Evolutionary conservation across 2,113 vertebrate genomes (phyloP).

Genomic region (Trogon surrucura): DNA sequence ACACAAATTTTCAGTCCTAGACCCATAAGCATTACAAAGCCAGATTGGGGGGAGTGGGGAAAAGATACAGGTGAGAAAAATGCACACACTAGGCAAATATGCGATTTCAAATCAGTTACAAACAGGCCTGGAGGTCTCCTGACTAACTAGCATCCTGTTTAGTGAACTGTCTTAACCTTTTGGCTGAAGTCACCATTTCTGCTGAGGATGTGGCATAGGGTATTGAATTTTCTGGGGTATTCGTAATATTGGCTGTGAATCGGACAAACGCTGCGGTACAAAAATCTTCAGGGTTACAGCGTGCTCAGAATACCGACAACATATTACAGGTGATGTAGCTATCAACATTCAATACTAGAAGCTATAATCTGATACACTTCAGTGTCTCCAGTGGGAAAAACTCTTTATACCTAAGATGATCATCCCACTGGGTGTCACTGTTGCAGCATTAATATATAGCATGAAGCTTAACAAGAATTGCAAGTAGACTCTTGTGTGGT

Average conservation of each 20-base stretch:
- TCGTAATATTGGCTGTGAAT: neutral
- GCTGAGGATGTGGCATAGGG: neutral
- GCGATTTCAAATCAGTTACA: neutral
- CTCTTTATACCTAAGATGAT: neutral
- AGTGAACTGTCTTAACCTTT: neutral
- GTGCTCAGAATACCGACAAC: neutral
- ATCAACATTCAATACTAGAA: neutral
- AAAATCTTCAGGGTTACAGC: neutral
- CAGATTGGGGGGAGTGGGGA: neutral
- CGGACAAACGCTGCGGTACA: neutral
- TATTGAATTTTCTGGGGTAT: neutral
- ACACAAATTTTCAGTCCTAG: neutral
- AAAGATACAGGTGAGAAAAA: neutral
- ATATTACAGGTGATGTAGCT: neutral
- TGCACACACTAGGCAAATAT: neutral
- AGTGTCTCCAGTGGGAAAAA: neutral
- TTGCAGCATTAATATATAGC: neutral
- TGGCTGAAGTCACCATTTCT: neutral
- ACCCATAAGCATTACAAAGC: neutral
- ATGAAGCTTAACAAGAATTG: neutral
- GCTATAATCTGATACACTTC: neutral
- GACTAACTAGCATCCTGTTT: neutral
- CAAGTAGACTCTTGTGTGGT: neutral
- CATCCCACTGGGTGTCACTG: constrained; percentile 44
- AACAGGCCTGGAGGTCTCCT: neutral